Conservation (phyloP, 1,140 invertebrate genomes). For the Trichogramma pretiosum region DNA sequence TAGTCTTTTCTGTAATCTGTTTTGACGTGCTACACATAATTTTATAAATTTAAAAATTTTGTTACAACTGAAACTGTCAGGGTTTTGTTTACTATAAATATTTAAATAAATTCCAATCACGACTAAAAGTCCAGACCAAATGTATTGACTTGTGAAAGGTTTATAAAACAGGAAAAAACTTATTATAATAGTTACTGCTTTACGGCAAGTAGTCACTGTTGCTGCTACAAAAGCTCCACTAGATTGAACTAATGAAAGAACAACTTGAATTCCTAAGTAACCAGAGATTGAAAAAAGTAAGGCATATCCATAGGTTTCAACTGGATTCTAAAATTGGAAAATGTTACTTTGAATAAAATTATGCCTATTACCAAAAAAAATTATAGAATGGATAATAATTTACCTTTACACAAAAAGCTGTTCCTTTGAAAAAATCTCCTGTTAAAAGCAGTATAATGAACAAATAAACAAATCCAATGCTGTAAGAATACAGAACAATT, state of each 20-base stretch:
- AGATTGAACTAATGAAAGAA: constrained; percentile 75
- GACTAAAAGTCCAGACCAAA: constrained; percentile 83
- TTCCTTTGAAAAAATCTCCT: constrained; percentile 67
- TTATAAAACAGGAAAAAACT: constrained; percentile 92
- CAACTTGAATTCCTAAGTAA: constrained; percentile 86
- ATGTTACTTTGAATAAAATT: constrained; percentile 13
- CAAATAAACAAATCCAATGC: constrained; percentile 79
- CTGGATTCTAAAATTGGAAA: constrained; percentile 59
- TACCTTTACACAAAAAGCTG: constrained; percentile 71
- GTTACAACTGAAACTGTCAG: constrained; percentile 12
- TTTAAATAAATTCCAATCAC: constrained; percentile 86
- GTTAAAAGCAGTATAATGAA: constrained; percentile 63
- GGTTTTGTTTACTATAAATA: constrained; percentile 65
- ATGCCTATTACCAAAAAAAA: not conserved
- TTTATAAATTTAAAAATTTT: constrained; percentile 20
- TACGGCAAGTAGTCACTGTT: constrained; percentile 79
- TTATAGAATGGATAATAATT: constrained; percentile 3
- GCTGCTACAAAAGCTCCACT: constrained; percentile 86
- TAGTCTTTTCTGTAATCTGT: constrained; percentile 29
- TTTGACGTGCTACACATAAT: constrained; percentile 26
- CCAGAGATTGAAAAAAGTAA: constrained; percentile 80
- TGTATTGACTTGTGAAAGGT: constrained; percentile 85
- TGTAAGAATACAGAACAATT: constrained; percentile 90
- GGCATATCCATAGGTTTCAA: constrained; percentile 76
- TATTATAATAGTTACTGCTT: constrained; percentile 84